These are phyloP conservation scores for Brachypteracias leptosomus DNA, from an alignment of 2,113 vertebrate genomes.

Conservation along the genomic window DNA sequence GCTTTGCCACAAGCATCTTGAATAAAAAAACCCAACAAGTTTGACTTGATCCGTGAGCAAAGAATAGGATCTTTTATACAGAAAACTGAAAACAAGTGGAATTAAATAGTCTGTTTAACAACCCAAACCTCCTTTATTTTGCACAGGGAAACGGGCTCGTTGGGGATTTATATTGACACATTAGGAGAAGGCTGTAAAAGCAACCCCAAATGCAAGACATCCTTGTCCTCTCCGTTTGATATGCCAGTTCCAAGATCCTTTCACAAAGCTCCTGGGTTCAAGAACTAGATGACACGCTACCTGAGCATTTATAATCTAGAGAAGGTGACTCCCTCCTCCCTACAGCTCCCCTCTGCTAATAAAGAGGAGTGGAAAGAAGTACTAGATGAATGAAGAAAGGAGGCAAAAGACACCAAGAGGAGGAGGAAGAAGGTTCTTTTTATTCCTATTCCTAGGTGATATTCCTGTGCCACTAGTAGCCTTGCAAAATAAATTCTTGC, in stretches of 20 bases:
- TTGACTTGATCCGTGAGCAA: neutral
- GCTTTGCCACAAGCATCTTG: neutral
- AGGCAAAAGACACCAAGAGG: neutral
- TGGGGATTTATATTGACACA: neutral
- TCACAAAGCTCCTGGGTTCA: neutral
- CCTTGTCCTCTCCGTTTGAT: neutral
- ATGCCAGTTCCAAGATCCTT: neutral
- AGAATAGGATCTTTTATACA: neutral
- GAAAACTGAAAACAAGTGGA: neutral
- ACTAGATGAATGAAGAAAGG: neutral
- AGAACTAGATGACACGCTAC: accelerated
- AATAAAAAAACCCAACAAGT: neutral
- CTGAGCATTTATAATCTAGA: neutral
- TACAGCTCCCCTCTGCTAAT: neutral
- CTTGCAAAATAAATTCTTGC: neutral
- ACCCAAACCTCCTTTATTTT: neutral
- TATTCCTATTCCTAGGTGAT: neutral
- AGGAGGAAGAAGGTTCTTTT: neutral
- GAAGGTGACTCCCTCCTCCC: neutral
- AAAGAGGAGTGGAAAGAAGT: neutral
- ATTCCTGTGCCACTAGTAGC: neutral
- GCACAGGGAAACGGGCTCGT: neutral
- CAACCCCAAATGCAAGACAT: neutral
- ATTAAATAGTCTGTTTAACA: neutral
- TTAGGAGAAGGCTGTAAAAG: neutral